Base-by-base conservation (phyloP, 2,797 vertebrate species). In the Naso thynnoides region DNA sequence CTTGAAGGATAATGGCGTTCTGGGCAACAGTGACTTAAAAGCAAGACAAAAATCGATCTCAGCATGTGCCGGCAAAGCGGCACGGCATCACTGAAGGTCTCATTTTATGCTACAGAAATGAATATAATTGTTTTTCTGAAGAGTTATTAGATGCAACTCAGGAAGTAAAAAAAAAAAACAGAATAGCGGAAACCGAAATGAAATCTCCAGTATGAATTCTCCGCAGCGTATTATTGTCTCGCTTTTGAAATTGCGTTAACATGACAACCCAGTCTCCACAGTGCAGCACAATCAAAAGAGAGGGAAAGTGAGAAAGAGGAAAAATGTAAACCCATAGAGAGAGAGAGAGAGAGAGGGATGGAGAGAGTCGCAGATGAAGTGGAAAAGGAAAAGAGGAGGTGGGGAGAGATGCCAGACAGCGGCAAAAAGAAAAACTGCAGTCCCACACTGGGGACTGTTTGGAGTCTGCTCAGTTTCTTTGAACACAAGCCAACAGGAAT, bases 381-480 rank as follows among this genome's bases (percentile, higher is more conserved):
- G 58, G 53, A 52, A 61, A 71, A 69, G 31, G 62, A 50, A 54
- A 71, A 65, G 16, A 44, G 49, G 2, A 4, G n/a, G 21, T 4
- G n/a, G 3, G n/a, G 42, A 29, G 38, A 38, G 56, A 73, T 47
- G 63, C 41, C 24, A 78, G 45, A 82, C 31, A 80, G 72, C 57
- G 70, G 72, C 27, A 53, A 75, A 33, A 33, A 33, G 10, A 33
- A 81, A 91, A 81, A 82, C 74, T 81, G 70, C 73, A 73, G 73
- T 80, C 72, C 50, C 38, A 74, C 88, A 91, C 81, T 16, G 10
- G 87, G 89, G 88, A 91, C 52, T 81, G 74, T 89, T 86, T 76
- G 77, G 76, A 77, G 79, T 85, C 61, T 81, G 64, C 69, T 84
- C 66, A n/a, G 60, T 73, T 31, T 86, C 86, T 90, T 87, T 90